Evolutionary conservation across 1,140 invertebrate species (phyloP), one percentile per base, ranked within the genome.

Genomic region (Drosophila nasuta): DNA sequence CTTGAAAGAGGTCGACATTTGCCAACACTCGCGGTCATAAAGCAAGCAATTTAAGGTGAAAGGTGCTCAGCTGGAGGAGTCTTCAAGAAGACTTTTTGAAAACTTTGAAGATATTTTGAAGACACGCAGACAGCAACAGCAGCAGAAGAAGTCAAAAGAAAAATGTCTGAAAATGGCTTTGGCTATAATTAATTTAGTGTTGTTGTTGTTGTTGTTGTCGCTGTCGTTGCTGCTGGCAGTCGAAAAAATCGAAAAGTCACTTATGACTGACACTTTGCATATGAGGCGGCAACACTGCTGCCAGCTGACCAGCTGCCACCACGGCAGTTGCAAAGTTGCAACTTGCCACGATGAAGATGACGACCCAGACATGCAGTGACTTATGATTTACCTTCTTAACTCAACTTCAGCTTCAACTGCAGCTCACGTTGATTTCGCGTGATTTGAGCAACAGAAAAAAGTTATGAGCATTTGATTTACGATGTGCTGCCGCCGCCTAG

Each of bases 251-350:
- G 79, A 88, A 88, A 88, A 89, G 85, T 89, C 85, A 85, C 85
- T 88, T 89, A 83, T 88, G 85, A 88, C 85, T 88, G 85, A 88
- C 85, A 89, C 85, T 88, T 88, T 88, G 85, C 85, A 88, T 88
- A 81, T 75, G 68, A 83, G 76, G 79, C 75, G 69, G 80, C 64
- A 69, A 65, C 74, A 46, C 38, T 20, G 10, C 20, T 25, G 20
- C 20, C 20, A 25, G 52, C 74, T 33, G 54, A 56, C 65, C 60
- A 35, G 46, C 59, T 33, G 20, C 38, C 46, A 56, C 43, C 51
- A 25, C 17, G n/a, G 54, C 10, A 43, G 60, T 20, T 49, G 41
- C 45, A 10, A 49, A 57, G 64, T 13, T 25, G 43, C 48, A 63
- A 52, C 10, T 28, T 64, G 46, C 33, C 30, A 25, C 59, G 69